Base-by-base conservation (phyloP, 2,113 vertebrate species). In the Aegithalos caudatus region DNA sequence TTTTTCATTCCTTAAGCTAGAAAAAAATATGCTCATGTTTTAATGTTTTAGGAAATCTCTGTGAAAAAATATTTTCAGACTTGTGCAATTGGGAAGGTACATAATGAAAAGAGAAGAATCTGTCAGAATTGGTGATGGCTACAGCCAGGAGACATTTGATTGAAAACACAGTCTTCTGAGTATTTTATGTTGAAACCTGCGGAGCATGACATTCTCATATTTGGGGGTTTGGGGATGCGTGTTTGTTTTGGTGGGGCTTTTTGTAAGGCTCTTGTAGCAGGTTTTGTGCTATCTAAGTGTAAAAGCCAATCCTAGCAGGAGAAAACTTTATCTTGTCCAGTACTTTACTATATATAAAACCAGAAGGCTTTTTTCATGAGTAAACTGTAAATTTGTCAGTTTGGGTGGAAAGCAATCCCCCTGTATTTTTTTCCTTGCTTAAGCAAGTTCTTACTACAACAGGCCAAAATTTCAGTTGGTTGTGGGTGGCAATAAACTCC, bases 201-300 rank as follows among this genome's bases (percentile, higher is more conserved):
- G 38, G 42, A 71, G 44, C 35, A 2, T 24, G 80, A 6, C 10
- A 3, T 42, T 81, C 80, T 58, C 61, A 7, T 65, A 51, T 45
- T n/a, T 54, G 5, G 10, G 10, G 4, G 1, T 1, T 62, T 66
- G 13, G 6, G 11, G 8, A 8, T 29, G 9, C 42, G 27, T 42
- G 12, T 11, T 62, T 17, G 5, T 58, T 60, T 83, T 19, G 22
- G 13, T 53, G 19, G 22, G 21, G 2, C 10, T n/a, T 72, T 94
- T 69, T 18, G 7, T 66, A 20, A 47, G 23, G 33, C 3, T 74
- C 42, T 50, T 50, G 18, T 50, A 54, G 28, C 28, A 24, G 71
- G 20, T 54, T 67, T 58, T 48, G 9, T 80, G 25, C 67, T 78
- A 23, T 19, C 66, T 42, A 62, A 78, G 29, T 76, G 29, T 23